Evolutionary conservation across 64 coral and sea anemone species (phyloP).

Genomic region (Trachythela sp.): DNA sequence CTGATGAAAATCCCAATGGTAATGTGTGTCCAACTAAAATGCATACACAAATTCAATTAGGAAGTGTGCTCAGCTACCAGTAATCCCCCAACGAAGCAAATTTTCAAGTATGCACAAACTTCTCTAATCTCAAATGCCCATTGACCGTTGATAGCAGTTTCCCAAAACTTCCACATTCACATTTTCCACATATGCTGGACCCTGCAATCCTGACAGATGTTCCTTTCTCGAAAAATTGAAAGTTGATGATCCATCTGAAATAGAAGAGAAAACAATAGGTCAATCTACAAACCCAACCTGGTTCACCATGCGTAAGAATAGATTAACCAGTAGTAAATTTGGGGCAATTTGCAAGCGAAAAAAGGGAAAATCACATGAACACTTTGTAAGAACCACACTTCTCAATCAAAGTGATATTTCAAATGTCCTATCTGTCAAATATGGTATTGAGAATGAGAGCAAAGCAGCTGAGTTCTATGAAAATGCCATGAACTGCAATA

Average conservation of each 20-base stretch:
- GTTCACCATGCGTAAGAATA: slow-evolving; percentile 47
- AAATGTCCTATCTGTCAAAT: slow-evolving; percentile 47
- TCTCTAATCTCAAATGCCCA: slow-evolving; percentile 20
- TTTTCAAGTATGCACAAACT: slow-evolving; percentile 46
- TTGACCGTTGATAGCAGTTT: slow-evolving; percentile 37
- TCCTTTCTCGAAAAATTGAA: slow-evolving; percentile 42
- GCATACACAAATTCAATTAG: slow-evolving; percentile 37
- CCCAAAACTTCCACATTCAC: slow-evolving; percentile 44
- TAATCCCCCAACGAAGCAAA: slow-evolving; percentile 52
- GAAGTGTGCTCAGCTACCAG: slow-evolving; percentile 58
- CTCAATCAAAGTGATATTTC: slow-evolving; percentile 41
- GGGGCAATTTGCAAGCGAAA: slow-evolving; percentile 62
- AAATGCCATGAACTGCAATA: slow-evolving; percentile 38
- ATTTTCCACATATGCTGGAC: slow-evolving; percentile 20
- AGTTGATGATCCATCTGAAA: slow-evolving; percentile 41
- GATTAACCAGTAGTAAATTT: slow-evolving; percentile 72
- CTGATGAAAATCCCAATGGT: slow-evolving; percentile 15
- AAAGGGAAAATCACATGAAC: slow-evolving; percentile 29
- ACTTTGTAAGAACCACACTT: slow-evolving; percentile 54
- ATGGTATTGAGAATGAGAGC: slow-evolving; percentile 53
- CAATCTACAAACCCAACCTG: slow-evolving; percentile 52
- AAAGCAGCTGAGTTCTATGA: slow-evolving; percentile 49
- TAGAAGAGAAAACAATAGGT: slow-evolving; percentile 60
- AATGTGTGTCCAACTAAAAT: slow-evolving; percentile 41
- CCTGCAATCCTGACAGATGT: slow-evolving; percentile 29